A percentile compares a stretch with the other conserved stretches of the same genome.
Conservation (phyloP, 2,888 invertebrate genomes). For the Leucoma salicis region DNA sequence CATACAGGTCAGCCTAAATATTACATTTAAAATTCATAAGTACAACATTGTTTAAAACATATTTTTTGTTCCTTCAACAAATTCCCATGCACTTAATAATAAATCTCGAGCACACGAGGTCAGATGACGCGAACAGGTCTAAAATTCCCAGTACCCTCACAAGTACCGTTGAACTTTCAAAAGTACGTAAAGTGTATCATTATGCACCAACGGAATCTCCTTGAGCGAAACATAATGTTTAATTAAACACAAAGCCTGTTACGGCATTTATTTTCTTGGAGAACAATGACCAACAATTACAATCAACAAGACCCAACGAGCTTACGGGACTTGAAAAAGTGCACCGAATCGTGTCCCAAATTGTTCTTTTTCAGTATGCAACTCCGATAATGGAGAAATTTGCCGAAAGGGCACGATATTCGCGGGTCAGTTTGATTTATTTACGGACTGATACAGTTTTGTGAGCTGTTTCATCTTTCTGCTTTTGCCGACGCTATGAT, state of each 20-base stretch:
- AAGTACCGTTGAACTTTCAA: conserved; percentile 38
- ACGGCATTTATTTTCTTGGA: conserved; percentile 58
- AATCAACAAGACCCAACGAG: conserved; percentile 41
- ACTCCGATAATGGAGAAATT: conserved; percentile 68
- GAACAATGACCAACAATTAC: conserved; percentile 76
- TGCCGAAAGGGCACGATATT: conserved; percentile 68
- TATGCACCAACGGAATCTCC: conserved; percentile 37
- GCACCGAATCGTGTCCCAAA: conserved; percentile 65
- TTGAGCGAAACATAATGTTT: conserved; percentile 55
- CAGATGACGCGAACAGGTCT: conserved; percentile 32
- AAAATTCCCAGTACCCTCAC: conserved; percentile 26
- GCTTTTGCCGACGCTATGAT: conserved; percentile 29
- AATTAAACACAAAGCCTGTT: conserved; percentile 67
- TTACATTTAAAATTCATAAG: not conserved
- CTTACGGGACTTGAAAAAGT: conserved; percentile 62
- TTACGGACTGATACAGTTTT: conserved; percentile 73
- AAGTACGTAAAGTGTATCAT: conserved; percentile 37
- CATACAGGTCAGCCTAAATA: no score
- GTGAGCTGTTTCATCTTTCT: conserved; percentile 28
- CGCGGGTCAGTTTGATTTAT: conserved; percentile 77
- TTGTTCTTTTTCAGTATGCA: conserved; percentile 63
- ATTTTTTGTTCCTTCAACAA: not conserved
- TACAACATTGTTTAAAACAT: not conserved
- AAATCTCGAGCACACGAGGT: conserved; percentile 13
- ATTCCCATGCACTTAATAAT: not conserved